These are phyloP conservation scores for Cyprinus carpio DNA, from an alignment of 2,113 vertebrate species.

Conservation along the genomic window DNA sequence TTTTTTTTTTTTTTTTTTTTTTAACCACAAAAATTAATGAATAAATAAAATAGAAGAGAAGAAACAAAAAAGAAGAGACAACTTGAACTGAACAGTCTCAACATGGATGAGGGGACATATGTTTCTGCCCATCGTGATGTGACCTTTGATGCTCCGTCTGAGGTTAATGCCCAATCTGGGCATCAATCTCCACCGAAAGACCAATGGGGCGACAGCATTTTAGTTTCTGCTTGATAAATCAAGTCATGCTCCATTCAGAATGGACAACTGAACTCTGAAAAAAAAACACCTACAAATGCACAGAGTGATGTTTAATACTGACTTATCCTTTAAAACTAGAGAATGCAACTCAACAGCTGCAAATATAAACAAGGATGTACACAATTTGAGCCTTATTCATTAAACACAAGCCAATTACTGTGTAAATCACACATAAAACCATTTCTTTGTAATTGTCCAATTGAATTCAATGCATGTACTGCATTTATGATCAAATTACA, in stretches of 20 bases:
- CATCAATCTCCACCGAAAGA: slow-evolving; percentile 14
- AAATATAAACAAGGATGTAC: neutral
- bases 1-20: no score
- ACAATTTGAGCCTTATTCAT: neutral
- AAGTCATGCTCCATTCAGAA: slow-evolving; percentile 1
- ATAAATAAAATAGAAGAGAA: neutral
- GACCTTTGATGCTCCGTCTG: slow-evolving; percentile 39
- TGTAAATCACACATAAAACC: neutral
- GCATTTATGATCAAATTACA: slow-evolving; percentile 8
- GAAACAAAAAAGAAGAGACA: neutral
- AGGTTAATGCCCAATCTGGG: slow-evolving; percentile 39
- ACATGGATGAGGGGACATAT: slow-evolving; percentile 28
- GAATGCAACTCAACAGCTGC: neutral
- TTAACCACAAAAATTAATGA: neutral
- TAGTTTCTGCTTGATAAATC: slow-evolving; percentile 45
- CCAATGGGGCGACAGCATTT: slow-evolving; percentile 41
- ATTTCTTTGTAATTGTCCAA: neutral
- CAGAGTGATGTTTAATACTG: neutral
- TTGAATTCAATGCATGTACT: neutral
- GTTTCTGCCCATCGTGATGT: slow-evolving; percentile 9
- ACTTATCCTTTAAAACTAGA: neutral
- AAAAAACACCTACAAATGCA: slow-evolving; percentile 9
- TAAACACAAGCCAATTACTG: neutral
- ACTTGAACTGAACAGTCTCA: slow-evolving; percentile 5
- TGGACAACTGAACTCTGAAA: slow-evolving; percentile 22